Evolutionary conservation across 2,113 vertebrate species (phyloP).

Genomic region (Vombatus ursinus): DNA sequence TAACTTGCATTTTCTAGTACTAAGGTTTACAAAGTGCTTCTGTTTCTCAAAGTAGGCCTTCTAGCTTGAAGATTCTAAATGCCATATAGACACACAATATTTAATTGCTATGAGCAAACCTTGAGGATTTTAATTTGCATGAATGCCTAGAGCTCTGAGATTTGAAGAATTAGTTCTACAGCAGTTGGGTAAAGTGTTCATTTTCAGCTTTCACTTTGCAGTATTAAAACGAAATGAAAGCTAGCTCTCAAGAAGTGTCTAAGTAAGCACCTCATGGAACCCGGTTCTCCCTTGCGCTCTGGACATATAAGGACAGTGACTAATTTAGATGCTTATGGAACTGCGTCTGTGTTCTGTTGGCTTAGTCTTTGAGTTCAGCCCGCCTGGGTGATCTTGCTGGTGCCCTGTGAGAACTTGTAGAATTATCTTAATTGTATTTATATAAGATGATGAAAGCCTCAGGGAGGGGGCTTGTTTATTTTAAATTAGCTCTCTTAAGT

Average conservation of each 20-base stretch:
- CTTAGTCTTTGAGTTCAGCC: no score
- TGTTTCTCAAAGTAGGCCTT: not conserved
- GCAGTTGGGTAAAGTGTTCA: not conserved
- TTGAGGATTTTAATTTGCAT: not conserved
- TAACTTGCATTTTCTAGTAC: not conserved
- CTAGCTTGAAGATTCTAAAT: not conserved
- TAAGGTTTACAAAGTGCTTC: not conserved
- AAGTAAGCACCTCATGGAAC: not conserved
- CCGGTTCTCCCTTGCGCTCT: rapidly evolving
- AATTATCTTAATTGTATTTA: not conserved
- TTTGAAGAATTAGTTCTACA: no score
- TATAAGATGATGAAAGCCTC: not conserved
- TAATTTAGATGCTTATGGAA: not conserved
- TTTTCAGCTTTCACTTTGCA: not conserved
- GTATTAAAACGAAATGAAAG: not conserved
- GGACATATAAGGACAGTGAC: not conserved
- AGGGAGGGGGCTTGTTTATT: not conserved
- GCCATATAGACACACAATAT: not conserved
- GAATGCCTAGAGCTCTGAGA: not conserved
- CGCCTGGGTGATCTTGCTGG: not conserved
- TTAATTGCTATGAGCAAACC: not conserved
- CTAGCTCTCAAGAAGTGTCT: not conserved
- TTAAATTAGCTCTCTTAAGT: not conserved
- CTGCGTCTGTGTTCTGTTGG: not conserved
- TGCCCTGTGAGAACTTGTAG: not conserved